Percentiles rank a stretch among this genome's conserved stretches.
Conservation (phyloP, 1,140 invertebrate genomes). For the Temnothorax curvispinosus region DNA sequence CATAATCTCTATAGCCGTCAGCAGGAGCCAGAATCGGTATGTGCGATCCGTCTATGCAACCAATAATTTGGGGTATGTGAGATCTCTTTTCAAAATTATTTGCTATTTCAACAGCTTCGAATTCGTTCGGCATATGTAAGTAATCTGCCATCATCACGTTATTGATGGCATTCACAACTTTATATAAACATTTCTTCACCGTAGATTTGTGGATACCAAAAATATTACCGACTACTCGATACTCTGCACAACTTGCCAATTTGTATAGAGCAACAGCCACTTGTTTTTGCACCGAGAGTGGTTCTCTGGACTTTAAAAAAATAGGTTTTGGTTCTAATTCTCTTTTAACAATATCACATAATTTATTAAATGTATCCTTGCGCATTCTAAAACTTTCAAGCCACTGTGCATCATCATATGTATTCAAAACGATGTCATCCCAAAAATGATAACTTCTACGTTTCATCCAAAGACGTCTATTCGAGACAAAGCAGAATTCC, state of each 20-base stretch:
- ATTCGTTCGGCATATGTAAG: background rate
- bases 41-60: background rate
- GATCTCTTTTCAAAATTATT: background rate
- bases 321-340: background rate
- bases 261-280: background rate
- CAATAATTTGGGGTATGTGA: conserved; percentile 4
- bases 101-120: background rate
- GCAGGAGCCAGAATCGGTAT: background rate
- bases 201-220: background rate
- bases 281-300: background rate
- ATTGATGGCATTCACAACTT: conserved; percentile 11
- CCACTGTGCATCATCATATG: background rate
- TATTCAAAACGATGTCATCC: background rate
- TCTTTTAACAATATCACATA: background rate
- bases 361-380: background rate
- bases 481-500: background rate
- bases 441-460: background rate
- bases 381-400: conserved; percentile 3
- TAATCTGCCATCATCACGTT: background rate
- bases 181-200: background rate
- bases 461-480: conserved; percentile 4
- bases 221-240: background rate
- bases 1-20: conserved; percentile 7
- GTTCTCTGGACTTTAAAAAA: background rate
- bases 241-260: conserved; percentile 11